phyloP scores from a whole-genome alignment of 1,140 invertebrate genomes.

The Parasteatoda tepidariorum region DNA sequence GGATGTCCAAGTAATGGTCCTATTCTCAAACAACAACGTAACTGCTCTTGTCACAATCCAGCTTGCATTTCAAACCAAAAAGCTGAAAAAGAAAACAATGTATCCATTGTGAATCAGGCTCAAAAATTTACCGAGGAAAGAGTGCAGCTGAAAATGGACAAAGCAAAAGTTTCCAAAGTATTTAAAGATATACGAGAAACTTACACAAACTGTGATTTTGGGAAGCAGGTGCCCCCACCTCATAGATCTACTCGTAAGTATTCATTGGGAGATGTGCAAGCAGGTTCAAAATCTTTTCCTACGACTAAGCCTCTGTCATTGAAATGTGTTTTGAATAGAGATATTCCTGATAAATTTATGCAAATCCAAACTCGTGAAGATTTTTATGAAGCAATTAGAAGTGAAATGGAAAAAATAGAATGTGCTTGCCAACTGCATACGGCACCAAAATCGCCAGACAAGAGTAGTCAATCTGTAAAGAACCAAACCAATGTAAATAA shows the following conservation, averaged over 20 bases:
- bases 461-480: background rate
- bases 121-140: background rate
- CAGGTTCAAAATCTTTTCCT: background rate
- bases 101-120: background rate
- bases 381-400: background rate
- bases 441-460: background rate
- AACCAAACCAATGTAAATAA: background rate
- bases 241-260: background rate
- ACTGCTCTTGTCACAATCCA: background rate
- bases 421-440: background rate
- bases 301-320: background rate
- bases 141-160: background rate
- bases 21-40: background rate
- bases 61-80: background rate
- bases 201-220: background rate
- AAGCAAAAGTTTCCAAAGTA: background rate
- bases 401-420: background rate
- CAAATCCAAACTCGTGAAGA: background rate
- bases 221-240: background rate
- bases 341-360: background rate
- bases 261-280: background rate
- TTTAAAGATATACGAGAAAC: background rate
- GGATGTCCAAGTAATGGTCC: background rate
- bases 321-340: background rate
- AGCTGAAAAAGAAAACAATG: background rate